A percentile compares a stretch with the other conserved stretches of the same genome.
phyloP scores from a whole-genome alignment of 2,797 vertebrate species.

The Micromesistius poutassou region DNA sequence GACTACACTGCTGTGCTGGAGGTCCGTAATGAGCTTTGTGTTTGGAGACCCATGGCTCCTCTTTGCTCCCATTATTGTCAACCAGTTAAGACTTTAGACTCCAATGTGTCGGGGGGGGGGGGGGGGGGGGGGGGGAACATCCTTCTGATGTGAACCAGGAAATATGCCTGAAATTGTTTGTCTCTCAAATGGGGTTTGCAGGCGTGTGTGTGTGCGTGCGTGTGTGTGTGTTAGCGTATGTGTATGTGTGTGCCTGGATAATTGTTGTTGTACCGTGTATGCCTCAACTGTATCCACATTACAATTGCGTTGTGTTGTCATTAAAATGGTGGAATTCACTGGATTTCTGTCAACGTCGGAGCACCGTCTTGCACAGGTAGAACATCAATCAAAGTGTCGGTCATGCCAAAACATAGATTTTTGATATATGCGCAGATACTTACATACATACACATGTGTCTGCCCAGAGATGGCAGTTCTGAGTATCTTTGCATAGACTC shows the following conservation, averaged over 20 bases:
- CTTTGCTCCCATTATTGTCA: conserved; percentile 39
- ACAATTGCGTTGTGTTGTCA: background rate
- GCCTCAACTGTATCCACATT: background rate
- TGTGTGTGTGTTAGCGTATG: conserved; percentile 8
- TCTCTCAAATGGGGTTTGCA: background rate
- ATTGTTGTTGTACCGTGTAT: background rate
- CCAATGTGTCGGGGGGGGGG: conserved; percentile 14
- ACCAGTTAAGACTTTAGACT: conserved; percentile 29
- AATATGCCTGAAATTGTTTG: conserved; percentile 6
- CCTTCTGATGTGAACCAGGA: conserved; percentile 19
- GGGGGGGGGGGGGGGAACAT: conserved; percentile 19
- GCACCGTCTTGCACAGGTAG: background rate
- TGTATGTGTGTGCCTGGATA: conserved; percentile 22
- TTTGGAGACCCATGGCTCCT: conserved; percentile 23
- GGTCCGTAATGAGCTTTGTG: conserved; percentile 34
- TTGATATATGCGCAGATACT: background rate
- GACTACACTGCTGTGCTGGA: conserved; percentile 30
- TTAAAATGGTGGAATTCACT: background rate
- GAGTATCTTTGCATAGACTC: conserved; percentile 6
- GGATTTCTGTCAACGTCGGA: background rate
- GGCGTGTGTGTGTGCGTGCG: background rate
- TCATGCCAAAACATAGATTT: background rate
- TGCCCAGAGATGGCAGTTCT: background rate
- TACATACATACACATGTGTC: background rate
- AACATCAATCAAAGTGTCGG: background rate